These are phyloP conservation scores for Paralichthys olivaceus DNA, from an alignment of 2,113 vertebrate species.

Conservation along the genomic window DNA sequence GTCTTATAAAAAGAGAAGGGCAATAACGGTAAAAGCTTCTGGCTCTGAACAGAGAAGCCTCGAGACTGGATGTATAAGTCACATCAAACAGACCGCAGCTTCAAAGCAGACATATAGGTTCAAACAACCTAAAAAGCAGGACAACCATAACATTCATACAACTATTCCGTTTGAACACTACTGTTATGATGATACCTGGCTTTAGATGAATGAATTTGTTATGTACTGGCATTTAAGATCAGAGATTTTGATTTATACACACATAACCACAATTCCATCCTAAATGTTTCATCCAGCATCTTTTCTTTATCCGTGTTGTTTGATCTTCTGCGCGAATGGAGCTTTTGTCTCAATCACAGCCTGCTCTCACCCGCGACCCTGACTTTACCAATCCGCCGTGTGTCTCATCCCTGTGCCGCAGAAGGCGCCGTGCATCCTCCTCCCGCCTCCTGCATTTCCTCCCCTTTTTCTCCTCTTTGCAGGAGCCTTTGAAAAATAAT, in stretches of 20 bases:
- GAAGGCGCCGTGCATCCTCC: slow-evolving; percentile 6
- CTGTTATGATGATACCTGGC: background rate
- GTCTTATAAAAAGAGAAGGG: slow-evolving; percentile 9
- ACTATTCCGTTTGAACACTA: slow-evolving; percentile 1
- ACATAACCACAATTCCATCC: background rate
- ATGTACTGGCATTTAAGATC: slow-evolving; percentile 16
- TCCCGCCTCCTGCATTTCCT: background rate
- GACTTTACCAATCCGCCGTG: slow-evolving; percentile 10
- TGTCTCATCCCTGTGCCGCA: background rate
- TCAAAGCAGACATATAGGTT: slow-evolving; percentile 68
- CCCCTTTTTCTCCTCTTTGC: slow-evolving; percentile 23
- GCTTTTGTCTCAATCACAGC: slow-evolving; percentile 19
- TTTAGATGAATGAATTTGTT: slow-evolving; percentile 18
- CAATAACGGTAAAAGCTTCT: slow-evolving; percentile 44
- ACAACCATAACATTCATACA: slow-evolving; percentile 41
- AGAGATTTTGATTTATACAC: slow-evolving; percentile 17
- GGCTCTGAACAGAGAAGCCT: slow-evolving; percentile 46
- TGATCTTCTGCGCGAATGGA: slow-evolving; percentile 2
- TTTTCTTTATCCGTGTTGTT: slow-evolving; percentile 1
- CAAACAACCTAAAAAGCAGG: slow-evolving; percentile 56
- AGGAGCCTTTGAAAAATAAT: slow-evolving; percentile 75
- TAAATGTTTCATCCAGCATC: background rate
- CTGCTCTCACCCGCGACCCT: background rate
- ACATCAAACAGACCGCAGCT: slow-evolving; percentile 65
- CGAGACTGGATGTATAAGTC: slow-evolving; percentile 54